phyloP scores from a whole-genome alignment of 2,113 vertebrate genomes.

The Cryptotis parvus region DNA sequence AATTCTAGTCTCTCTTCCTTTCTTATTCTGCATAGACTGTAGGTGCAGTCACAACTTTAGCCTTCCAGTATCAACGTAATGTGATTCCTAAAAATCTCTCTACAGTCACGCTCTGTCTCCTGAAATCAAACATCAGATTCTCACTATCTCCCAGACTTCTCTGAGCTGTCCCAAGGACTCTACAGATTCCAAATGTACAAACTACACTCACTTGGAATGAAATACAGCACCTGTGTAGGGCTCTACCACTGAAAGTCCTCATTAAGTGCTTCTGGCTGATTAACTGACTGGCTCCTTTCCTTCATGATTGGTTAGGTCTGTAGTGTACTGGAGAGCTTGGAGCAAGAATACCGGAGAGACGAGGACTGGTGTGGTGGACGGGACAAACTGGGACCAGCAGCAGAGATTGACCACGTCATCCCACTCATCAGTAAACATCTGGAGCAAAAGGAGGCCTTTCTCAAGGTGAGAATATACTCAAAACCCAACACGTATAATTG shows the following conservation, averaged over 20 bases:
- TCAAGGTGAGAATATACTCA: conserved; percentile 86
- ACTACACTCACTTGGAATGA: background rate
- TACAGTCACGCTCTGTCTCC: background rate
- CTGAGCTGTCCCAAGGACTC: background rate
- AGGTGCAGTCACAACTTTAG: background rate
- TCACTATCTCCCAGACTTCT: background rate
- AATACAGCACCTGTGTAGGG: background rate
- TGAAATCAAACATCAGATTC: background rate
- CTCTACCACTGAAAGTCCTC: background rate
- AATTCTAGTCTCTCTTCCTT: background rate
- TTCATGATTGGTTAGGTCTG: conserved; percentile 90
- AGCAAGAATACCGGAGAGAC: conserved; percentile 97
- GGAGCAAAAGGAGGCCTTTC: conserved; percentile 99
- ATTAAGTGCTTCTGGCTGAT: background rate
- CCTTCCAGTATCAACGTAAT: background rate
- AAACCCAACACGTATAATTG: background rate
- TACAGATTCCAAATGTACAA: background rate
- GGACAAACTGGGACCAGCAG: conserved; percentile 94
- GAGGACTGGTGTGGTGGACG: conserved; percentile 98
- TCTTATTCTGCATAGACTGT: background rate
- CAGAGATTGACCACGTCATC: conserved; percentile 95
- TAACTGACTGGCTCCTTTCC: background rate
- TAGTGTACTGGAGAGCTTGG: conserved; percentile 97
- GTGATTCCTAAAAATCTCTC: background rate
- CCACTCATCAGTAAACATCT: conserved; percentile 99